Conservation (phyloP, 2,113 vertebrate species). For the Marmota monax region DNA sequence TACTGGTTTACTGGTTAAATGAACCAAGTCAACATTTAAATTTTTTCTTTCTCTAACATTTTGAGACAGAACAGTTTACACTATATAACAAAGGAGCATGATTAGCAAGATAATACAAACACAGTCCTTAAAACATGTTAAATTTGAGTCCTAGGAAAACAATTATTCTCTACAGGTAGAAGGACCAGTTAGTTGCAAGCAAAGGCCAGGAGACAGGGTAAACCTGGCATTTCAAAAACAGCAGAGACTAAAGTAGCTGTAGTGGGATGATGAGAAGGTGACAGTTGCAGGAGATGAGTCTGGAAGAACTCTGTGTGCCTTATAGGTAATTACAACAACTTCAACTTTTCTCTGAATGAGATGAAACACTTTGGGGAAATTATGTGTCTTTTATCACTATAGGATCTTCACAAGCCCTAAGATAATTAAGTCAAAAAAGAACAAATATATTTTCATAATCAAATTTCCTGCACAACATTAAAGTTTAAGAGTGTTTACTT, state of each 20-base stretch:
- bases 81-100: not conserved
- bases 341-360: not conserved
- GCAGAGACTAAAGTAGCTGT: not conserved
- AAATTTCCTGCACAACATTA: not conserved
- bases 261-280: not conserved
- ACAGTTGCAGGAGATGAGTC: not conserved
- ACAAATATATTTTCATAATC: not conserved
- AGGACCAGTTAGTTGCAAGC: not conserved
- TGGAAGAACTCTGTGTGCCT: not conserved
- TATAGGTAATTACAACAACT: not conserved
- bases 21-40: not conserved
- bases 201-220: not conserved
- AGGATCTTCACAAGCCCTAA: not conserved
- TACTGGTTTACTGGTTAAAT: not conserved
- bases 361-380: not conserved
- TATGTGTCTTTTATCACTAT: not conserved
- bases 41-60: not conserved
- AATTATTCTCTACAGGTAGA: not conserved
- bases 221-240: not conserved
- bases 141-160: not conserved
- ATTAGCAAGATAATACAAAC: not conserved
- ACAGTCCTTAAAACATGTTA: not conserved
- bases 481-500: conserved; percentile 73
- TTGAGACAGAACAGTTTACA: not conserved
- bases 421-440: not conserved